Base-by-base conservation (phyloP, 2,888 invertebrate species). In the Apoda limacodes region DNA sequence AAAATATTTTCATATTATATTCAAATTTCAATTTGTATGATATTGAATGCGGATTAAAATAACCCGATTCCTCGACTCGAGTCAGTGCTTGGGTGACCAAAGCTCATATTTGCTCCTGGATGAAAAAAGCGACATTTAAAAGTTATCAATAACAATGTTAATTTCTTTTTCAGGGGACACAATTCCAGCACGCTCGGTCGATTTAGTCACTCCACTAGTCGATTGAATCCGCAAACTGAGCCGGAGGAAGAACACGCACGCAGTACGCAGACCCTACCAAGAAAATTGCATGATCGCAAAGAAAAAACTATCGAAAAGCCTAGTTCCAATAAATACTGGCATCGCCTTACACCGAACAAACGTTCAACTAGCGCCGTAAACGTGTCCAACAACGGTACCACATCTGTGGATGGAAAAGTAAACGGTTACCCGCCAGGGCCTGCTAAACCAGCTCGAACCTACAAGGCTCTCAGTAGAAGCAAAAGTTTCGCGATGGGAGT, bases 401-500 rank as follows among this genome's bases (percentile, higher is more conserved):
- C 60, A 2, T 57, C 69, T 2, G 7, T 5, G 17, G 76, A 78
- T 45, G 64, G 59, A 22, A 67, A 82, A 53, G 52, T 70, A 36
- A 76, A 75, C 67, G 72, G 75, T 11, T 70, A 72, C 39, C 74
- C 78, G 25, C 69, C 84, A 17, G 88, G 87, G 4, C 90, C 90
- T 0, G 86, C 86, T 0, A 92, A 92, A 58, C 92, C 92, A 5
- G 91, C 90, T 17, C 82, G 92, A 46, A 88, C 90, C 22, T 90
- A 90, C 68, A 88, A 88, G 56, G 86, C 89, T 12, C 72, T 93
- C 22, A 86, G 88, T 37, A 83, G 93, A 36, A 92, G 92, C 68
- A 91, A 93, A 69, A 92, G 92, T 63, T 91, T 93, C 75, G 92
- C 91, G 82, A 88, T 91, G 47, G 89, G 92, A 51, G 88, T 86